A percentile compares a stretch with the other conserved stretches of the same genome.
Conservation (phyloP, 2,113 vertebrate species). For the Pygathrix nemaeus region DNA sequence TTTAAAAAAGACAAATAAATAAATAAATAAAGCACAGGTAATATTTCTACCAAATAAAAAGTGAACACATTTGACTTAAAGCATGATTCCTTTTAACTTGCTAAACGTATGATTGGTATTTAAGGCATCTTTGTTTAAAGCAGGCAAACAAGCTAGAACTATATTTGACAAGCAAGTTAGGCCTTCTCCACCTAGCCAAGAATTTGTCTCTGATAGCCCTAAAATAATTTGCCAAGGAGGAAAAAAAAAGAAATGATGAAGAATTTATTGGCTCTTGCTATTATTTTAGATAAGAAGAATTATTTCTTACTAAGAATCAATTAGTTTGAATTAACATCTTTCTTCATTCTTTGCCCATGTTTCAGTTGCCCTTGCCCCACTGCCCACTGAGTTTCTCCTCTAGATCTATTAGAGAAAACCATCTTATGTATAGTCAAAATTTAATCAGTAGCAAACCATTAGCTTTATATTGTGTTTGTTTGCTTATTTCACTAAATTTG, state of each 20-base stretch:
- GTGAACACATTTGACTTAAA: neutral
- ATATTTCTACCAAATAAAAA: slow-evolving; percentile 14
- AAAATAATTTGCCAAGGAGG: neutral
- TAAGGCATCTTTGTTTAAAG: neutral
- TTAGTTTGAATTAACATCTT: neutral
- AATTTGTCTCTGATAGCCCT: neutral
- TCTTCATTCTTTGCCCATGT: neutral
- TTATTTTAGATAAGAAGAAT: neutral
- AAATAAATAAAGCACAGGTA: neutral
- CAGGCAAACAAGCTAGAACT: neutral
- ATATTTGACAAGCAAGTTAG: neutral
- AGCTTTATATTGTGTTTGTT: neutral
- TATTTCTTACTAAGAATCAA: neutral
- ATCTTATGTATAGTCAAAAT: neutral
- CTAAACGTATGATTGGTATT: neutral
- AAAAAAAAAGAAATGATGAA: neutral
- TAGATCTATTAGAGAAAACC: neutral
- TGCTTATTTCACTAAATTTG: neutral
- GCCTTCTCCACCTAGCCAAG: neutral
- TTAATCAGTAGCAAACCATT: neutral
- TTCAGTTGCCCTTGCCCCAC: neutral
- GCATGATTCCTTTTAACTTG: neutral
- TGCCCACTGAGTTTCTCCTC: neutral
- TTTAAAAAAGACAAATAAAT: too few relatives aligned
- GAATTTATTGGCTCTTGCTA: neutral